Evolutionary conservation across 1,140 invertebrate genomes (phyloP).

Genomic region (Apolygus lucorum): DNA sequence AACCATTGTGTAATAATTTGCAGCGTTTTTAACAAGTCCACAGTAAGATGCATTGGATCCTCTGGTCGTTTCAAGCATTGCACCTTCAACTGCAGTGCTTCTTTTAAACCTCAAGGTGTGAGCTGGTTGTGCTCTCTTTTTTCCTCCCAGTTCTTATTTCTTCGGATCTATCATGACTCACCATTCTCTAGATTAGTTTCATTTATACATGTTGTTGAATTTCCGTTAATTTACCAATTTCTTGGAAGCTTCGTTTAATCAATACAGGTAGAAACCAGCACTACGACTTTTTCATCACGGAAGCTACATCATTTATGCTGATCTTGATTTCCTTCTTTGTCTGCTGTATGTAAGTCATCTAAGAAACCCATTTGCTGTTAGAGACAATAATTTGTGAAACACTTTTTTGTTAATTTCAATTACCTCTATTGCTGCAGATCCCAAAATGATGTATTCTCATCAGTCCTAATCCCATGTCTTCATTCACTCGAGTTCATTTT

Average conservation of each 20-base stretch:
- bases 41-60: no score
- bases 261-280: constrained; percentile 12
- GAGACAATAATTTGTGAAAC: constrained; percentile 2
- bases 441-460: neutral
- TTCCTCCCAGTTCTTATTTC: no score
- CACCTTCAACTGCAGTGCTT: no score
- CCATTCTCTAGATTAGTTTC: neutral
- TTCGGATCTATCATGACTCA: no score
- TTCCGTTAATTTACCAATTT: constrained; percentile 7
- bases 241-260: constrained; percentile 13
- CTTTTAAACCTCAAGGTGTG: no score
- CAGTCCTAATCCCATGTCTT: neutral
- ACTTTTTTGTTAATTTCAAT: neutral
- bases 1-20: no score
- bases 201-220: neutral
- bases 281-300: constrained; percentile 4
- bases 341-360: constrained; percentile 13
- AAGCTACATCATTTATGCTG: constrained; percentile 1
- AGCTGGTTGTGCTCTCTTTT: no score
- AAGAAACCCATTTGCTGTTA: constrained; percentile 14
- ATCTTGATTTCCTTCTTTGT: constrained; percentile 8
- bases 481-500: neutral
- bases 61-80: neutral
- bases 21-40: no score
- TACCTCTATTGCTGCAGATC: neutral